A percentile compares a stretch with the other conserved stretches of the same genome.
Evolutionary conservation across 1,140 invertebrate genomes (phyloP).

Genomic region (Homalodisca vitripennis): DNA sequence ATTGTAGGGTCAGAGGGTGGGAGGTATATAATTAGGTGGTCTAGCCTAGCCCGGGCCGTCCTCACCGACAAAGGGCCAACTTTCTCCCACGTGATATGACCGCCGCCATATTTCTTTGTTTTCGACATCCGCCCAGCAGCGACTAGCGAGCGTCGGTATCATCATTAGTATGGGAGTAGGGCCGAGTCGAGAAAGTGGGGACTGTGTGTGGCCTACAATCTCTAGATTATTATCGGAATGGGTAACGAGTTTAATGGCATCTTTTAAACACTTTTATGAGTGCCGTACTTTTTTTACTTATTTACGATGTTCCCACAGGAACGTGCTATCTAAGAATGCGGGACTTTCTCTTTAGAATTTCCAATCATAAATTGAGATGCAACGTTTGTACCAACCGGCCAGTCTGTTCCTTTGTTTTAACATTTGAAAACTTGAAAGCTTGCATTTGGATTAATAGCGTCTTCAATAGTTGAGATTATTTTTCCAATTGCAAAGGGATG

Average conservation of each 20-base stretch:
- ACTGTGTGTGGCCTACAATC: neutral
- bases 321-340: too few species aligned
- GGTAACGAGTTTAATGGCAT: too few species aligned
- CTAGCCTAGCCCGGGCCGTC: neutral
- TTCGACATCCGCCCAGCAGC: neutral
- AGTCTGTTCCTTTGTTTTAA: neutral
- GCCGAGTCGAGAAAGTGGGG: neutral
- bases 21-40: neutral
- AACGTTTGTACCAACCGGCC: too few species aligned
- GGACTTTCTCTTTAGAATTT: too few species aligned
- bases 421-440: too few species aligned
- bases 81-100: slow-evolving; percentile 13
- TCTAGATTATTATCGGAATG: too few species aligned
- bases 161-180: slow-evolving; percentile 9
- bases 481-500: too few species aligned
- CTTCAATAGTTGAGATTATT: neutral
- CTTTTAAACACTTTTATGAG: too few species aligned
- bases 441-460: neutral
- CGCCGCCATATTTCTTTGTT: slow-evolving; percentile 10
- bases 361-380: too few species aligned
- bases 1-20: neutral
- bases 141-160: too few species aligned
- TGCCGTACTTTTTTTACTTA: too few species aligned
- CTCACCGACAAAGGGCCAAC: neutral
- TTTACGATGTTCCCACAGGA: too few species aligned